Evolutionary conservation across 2,888 invertebrate genomes (phyloP).

Genomic region (Ellobium chinense): DNA sequence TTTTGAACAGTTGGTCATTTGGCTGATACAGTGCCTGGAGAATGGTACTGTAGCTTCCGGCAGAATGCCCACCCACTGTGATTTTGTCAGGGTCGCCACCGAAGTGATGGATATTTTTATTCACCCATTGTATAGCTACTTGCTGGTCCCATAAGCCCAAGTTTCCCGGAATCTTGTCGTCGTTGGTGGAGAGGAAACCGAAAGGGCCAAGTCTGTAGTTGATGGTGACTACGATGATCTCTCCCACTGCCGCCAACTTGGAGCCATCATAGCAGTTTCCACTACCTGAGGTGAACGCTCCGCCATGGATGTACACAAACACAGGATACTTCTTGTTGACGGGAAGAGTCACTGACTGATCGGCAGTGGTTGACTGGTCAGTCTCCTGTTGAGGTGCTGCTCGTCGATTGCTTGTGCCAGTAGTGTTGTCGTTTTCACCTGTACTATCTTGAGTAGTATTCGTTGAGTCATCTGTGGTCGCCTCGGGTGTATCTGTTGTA

Average conservation of each 20-base stretch:
- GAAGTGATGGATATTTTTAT: not conserved
- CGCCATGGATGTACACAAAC: conserved; percentile 16
- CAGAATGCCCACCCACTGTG: conserved; percentile 16
- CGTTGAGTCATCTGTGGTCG: no score
- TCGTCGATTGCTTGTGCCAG: no score
- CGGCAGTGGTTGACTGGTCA: no score
- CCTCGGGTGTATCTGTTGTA: no score
- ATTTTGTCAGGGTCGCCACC: conserved; percentile 23
- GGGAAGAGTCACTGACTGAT: no score
- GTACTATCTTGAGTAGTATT: no score
- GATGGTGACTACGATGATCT: conserved; percentile 30
- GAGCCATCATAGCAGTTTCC: conserved; percentile 2
- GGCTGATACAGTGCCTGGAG: conserved; percentile 2
- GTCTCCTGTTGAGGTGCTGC: no score
- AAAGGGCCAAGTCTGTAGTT: conserved; percentile 30
- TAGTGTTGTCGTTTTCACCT: no score
- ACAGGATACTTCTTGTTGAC: not conserved
- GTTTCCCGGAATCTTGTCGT: conserved; percentile 27
- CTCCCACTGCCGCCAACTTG: not conserved
- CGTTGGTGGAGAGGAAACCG: conserved; percentile 18
- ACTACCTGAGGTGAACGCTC: not conserved
- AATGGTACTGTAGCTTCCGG: conserved; percentile 23
- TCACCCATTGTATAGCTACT: conserved; percentile 19
- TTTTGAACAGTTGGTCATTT: conserved; percentile 5
- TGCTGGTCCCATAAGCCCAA: conserved; percentile 33